Base-by-base conservation (phyloP, 30 jellyfish, hydroid and myxozoan genomes). In the Chrysaora quinquecirrha region DNA sequence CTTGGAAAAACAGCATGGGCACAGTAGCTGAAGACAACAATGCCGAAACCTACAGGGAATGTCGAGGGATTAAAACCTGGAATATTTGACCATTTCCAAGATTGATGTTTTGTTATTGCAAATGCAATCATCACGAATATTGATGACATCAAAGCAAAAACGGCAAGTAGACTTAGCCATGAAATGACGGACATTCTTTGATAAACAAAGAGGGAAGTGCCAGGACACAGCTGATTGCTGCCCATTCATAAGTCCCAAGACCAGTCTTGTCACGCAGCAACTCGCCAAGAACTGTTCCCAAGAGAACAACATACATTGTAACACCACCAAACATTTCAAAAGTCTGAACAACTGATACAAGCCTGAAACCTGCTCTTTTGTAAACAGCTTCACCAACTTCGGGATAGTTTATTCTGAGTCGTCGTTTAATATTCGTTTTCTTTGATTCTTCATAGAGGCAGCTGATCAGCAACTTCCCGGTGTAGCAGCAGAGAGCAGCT, bases 1-100 rank as follows among this genome's bases (percentile, higher is more conserved):
- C 98, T 87, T 14, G 98, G 98, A 68, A 93, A 93, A 29, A 93
- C 98, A 10, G 98, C 97, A 62, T 93, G 98, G 18, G 98, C 98
- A 50, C 98, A 93, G 49, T 93, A 93, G 34, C 97, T 88, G 83
- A 93, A 93, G 22, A 93, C 98, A 23, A 93, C 89, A 24, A 93
- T 93, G 23, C 98, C 98, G 69, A 93, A 87, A 1, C 97, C 98
- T 28, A 93, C 76, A 0, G 98, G 98, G 35, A 93, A 93, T 74
- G 97, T 93, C 48, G 88, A 46, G 47, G 97, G 94, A 54, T 93
- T 81, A 76, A 93, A 86, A n/a, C 54, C 73, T 29, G 98, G 98
- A 20, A 93, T 87, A 52, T 93, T 86, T 3, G 76, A 47, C 66
- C 87, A 27, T 77, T 76, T 50, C 98, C 96, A 87, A 22, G 81